A percentile compares a stretch with the other conserved stretches of the same genome.
phyloP scores from a whole-genome alignment of 2,888 invertebrate species.

The Cosmorhoe ocellata region DNA sequence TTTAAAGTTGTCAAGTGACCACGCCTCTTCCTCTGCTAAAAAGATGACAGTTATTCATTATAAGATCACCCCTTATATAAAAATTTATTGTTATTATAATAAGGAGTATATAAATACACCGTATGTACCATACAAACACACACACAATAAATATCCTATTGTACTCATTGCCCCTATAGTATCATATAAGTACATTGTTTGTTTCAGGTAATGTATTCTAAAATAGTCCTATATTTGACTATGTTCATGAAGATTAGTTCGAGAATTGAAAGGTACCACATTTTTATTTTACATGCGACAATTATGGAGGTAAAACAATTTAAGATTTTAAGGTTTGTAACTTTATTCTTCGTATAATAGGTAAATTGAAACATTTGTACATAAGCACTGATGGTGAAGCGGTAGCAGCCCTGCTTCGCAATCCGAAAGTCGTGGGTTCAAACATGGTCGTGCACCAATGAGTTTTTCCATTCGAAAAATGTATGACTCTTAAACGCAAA shows the following conservation, averaged over 20 bases:
- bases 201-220: slow-evolving; percentile 20
- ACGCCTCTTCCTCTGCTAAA: slow-evolving; percentile 72
- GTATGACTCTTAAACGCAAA: too few species aligned
- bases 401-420: too few species aligned
- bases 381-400: too few species aligned
- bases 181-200: slow-evolving; percentile 3
- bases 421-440: too few species aligned
- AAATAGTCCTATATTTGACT: background rate
- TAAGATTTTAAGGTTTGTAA: too few species aligned
- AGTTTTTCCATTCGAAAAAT: too few species aligned
- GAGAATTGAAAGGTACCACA: slow-evolving; percentile 15
- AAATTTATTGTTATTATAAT: slow-evolving; percentile 24
- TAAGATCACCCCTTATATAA: slow-evolving; percentile 47
- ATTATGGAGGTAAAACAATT: too few species aligned
- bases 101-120: slow-evolving; percentile 1
- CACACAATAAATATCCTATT: background rate
- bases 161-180: too few species aligned
- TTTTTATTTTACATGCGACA: background rate
- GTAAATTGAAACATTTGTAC: too few species aligned
- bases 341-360: too few species aligned
- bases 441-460: too few species aligned
- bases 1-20: slow-evolving; percentile 67
- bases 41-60: slow-evolving; percentile 62
- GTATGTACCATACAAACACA: background rate
- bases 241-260: background rate